Evolutionary conservation across 2,888 invertebrate species (phyloP), one percentile per base, ranked within the genome.

Genomic region (Pseudococcus jackbeardsleyi): DNA sequence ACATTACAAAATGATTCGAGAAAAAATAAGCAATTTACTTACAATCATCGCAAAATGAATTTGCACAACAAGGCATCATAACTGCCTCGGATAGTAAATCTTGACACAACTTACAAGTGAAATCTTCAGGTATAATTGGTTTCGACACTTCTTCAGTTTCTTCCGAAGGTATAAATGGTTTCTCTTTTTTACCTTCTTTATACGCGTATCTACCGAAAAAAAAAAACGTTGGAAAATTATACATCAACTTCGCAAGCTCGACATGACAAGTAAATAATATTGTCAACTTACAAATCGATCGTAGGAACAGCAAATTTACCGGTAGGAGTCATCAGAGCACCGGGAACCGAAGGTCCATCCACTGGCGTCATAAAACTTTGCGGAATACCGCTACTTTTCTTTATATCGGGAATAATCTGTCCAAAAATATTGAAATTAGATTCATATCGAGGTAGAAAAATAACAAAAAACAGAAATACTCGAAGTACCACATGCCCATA

Each of bases 1-100:
- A 17, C 7, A 54, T 50, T 72, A 0, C 2, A 9, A 4, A 8
- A 72, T 3, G 12, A 72, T 33, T 26, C 33, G 22, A 72, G 12
- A 50, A 50, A 50, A 50, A 15, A 50, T 11, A 12, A 0, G 15
- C 6, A 33, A 42, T 77, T 77, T 17, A 93, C 95, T 94, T 93
- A 96, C 99, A 99, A 92, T 99, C 99, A 92, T 99, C 99, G 92
- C 99, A 99, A 92, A 98, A 99, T 12, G 98, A 98, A 92, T 97
- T 97, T 5, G 99, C 99, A 92, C 99, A 99, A 91, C 99, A 99
- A 0, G 98, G 98, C 91, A 98, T 98, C 94, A 99, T 96, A 46
- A 99, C 98, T 59, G 99, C 99, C 92, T 99, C 99, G 0, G 95
- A 95, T 89, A 99, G 94, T 68, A 99, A 93, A 92, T 98, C 97